Base-by-base conservation (phyloP, 2,113 vertebrate species). In the Mobula birostris region DNA sequence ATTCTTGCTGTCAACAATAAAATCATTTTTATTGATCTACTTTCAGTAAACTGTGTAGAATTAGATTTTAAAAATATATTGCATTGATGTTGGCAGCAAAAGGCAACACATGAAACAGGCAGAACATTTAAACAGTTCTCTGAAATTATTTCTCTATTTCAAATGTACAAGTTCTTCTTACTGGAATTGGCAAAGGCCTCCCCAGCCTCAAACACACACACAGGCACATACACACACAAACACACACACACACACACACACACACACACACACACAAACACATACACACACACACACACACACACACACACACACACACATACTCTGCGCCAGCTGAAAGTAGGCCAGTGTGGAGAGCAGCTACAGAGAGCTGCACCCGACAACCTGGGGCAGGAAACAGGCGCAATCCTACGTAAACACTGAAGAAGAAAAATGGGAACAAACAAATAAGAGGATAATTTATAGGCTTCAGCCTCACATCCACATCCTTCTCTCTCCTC, bases 21-120 rank as follows among this genome's bases (percentile, higher is more conserved):
- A 83, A 24, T 83, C 80, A 83, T 83, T 56, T 83, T 83, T 83
- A 83, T 83, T 83, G 80, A 83, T 83, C 40, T 17, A 2, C 40
- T 83, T 6, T 83, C 40, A 83, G 21, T 56, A 56, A 56, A 83
- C 80, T 56, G 80, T 56, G 40, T 83, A 27, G 80, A 83, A 56
- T 83, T 48, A 48, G 24, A 24, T 8, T 48, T 48, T 5, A 58
- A 83, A 83, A 56, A 83, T 70, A 77, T 24, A 77, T 77, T n/a
- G 40, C 32, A 82, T 82, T 40, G 29, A 83, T 56, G 21, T 83
- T 48, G 48, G 5, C 48, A 48, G 79, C 3, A 82, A 36, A 82
- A 82, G 36, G 36, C 79, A 82, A 48, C 32, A 82, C 14, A 15
- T 56, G 19, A 24, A 83, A 83, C 80, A 27, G 80, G 48, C 77